phyloP scores from a whole-genome alignment of 2,888 invertebrate genomes.

The Athrips mouffetella region DNA sequence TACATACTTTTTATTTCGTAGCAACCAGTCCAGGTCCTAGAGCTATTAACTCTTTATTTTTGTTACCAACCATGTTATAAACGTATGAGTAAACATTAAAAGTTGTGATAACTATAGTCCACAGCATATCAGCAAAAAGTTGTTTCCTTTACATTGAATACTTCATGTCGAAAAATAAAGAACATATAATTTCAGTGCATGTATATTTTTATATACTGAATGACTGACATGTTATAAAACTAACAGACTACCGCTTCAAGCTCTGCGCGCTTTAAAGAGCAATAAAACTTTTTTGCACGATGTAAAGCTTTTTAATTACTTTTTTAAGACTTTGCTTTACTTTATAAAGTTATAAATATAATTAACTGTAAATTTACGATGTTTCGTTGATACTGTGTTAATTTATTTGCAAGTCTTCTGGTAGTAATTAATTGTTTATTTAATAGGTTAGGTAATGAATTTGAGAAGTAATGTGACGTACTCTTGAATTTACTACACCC shows the following conservation, averaged over 20 bases:
- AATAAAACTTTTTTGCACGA: not conserved
- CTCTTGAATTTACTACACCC: too few relatives aligned
- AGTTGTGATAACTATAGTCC: constrained; percentile 1
- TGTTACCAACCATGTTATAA: constrained; percentile 13
- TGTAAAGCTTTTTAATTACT: too few relatives aligned
- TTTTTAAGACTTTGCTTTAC: too few relatives aligned
- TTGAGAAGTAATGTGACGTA: too few relatives aligned
- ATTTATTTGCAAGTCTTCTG: too few relatives aligned
- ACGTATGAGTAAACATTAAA: constrained; percentile 15
- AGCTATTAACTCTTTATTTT: constrained; percentile 14
- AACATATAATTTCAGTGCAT: not conserved
- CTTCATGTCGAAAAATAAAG: not conserved
- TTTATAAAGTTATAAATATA: too few relatives aligned
- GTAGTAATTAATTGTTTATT: too few relatives aligned
- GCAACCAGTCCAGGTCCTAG: constrained; percentile 3
- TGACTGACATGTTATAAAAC: constrained; percentile 11
- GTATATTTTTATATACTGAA: not conserved
- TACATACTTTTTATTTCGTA: constrained; percentile 11
- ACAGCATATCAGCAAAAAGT: not conserved
- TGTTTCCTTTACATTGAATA: not conserved
- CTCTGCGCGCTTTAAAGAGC: not conserved
- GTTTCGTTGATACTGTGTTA: too few relatives aligned
- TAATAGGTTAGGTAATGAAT: too few relatives aligned
- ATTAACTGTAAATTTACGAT: too few relatives aligned
- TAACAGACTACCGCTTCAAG: not conserved